These are phyloP conservation scores for Rapana venosa DNA, from an alignment of 2,888 invertebrate genomes.

Conservation along the genomic window DNA sequence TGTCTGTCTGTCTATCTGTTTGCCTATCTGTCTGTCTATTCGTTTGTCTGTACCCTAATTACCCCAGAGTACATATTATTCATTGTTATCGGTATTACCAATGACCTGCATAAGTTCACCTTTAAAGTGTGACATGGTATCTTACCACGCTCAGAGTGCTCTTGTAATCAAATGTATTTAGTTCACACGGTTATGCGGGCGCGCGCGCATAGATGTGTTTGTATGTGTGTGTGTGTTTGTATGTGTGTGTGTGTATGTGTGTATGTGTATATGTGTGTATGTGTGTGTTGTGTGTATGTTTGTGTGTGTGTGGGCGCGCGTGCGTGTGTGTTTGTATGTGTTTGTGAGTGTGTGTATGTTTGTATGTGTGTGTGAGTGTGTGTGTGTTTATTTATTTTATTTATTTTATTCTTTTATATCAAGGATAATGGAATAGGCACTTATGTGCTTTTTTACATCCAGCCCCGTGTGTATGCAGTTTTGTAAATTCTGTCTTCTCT, in stretches of 20 bases:
- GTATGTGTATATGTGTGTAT: background rate
- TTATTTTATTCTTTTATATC: background rate
- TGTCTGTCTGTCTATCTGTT: too few relatives aligned
- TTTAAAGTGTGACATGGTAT: background rate
- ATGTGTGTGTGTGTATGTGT: too few relatives aligned
- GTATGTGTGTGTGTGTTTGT: too few relatives aligned
- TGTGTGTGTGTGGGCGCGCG: background rate
- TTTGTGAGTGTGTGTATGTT: background rate
- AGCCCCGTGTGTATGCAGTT: background rate
- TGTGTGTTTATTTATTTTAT: background rate
- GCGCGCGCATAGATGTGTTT: background rate
- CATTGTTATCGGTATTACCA: too few relatives aligned
- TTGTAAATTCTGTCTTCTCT: background rate
- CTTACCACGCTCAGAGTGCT: background rate
- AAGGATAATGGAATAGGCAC: too few relatives aligned
- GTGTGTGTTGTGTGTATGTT: background rate
- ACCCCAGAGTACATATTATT: too few relatives aligned
- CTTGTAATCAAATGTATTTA: background rate
- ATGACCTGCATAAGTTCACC: background rate
- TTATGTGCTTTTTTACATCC: too few relatives aligned
- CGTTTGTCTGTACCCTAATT: too few relatives aligned
- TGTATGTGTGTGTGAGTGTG: background rate
- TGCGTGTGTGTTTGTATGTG: background rate
- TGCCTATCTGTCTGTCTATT: too few relatives aligned
- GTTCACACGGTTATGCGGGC: background rate